Conservation (phyloP, 2,888 invertebrate genomes). For the Oxycera nigricornis region DNA sequence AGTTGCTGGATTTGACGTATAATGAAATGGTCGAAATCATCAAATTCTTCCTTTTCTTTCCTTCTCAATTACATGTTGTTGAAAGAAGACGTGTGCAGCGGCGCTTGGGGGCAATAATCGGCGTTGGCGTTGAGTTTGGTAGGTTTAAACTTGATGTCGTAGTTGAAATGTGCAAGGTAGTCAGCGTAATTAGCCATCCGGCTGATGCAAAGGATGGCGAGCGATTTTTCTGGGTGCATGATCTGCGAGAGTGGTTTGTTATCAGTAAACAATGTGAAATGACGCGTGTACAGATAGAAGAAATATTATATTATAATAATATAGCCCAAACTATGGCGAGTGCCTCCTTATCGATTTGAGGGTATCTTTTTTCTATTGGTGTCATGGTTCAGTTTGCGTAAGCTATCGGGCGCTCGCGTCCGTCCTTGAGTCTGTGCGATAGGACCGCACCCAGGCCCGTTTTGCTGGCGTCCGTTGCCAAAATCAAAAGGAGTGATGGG, state of each 20-base stretch:
- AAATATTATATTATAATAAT: conserved; percentile 42
- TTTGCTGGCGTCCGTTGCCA: conserved; percentile 46
- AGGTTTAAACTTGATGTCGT: not conserved
- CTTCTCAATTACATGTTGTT: not conserved
- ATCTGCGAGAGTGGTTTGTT: conserved; percentile 45
- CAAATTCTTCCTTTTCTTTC: conserved; percentile 28
- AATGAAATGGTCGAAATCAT: conserved; percentile 44
- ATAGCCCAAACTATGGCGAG: conserved; percentile 44
- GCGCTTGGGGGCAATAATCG: conserved; percentile 16
- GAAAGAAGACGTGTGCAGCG: not conserved
- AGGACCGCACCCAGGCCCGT: conserved; percentile 43
- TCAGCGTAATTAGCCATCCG: conserved; percentile 33
- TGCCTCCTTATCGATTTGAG: conserved; percentile 45
- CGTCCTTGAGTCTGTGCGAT: conserved; percentile 44
- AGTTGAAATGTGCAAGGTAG: conserved; percentile 9
- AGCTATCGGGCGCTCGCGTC: conserved; percentile 43
- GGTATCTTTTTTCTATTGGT: conserved; percentile 41
- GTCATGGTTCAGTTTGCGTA: conserved; percentile 42
- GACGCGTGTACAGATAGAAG: conserved; percentile 36
- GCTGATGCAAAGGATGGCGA: conserved; percentile 40
- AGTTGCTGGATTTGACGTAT: conserved; percentile 46
- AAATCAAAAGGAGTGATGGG: conserved; percentile 38
- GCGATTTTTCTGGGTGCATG: conserved; percentile 42
- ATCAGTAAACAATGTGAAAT: conserved; percentile 44
- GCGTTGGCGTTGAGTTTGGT: conserved; percentile 21